Evolutionary conservation across 35 echinoderm and acorn worm genomes (phyloP).

Genomic region (Patiria miniata): DNA sequence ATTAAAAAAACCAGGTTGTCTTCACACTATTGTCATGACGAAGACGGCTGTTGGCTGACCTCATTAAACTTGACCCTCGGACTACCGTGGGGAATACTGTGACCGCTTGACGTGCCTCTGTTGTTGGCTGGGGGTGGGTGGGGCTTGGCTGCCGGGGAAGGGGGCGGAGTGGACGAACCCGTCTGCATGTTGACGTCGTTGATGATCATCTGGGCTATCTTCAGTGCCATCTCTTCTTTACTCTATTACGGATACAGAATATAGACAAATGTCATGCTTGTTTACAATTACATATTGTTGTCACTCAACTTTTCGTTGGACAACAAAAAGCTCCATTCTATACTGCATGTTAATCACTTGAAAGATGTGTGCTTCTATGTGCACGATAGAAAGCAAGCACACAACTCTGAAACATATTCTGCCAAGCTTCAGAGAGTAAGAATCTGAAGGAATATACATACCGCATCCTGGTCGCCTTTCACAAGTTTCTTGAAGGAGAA

Average conservation of each 20-base stretch:
- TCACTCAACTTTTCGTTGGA: no score
- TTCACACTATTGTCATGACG: not conserved
- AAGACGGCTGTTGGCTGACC: slow-evolving; percentile 20
- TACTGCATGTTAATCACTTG: no score
- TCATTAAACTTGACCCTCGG: not conserved
- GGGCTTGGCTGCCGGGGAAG: slow-evolving; percentile 15
- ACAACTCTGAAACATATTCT: no score
- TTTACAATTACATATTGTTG: no score
- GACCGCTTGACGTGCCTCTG: not conserved
- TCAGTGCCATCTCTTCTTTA: slow-evolving; percentile 98
- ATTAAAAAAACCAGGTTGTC: no score
- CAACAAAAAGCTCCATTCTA: no score
- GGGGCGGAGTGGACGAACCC: slow-evolving; percentile 33
- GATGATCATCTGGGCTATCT: slow-evolving; percentile 99
- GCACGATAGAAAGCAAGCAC: no score
- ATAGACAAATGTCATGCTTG: not conserved
- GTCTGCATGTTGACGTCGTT: slow-evolving; percentile 97
- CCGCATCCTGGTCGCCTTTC: slow-evolving; percentile 87
- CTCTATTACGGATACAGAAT: slow-evolving; percentile 33
- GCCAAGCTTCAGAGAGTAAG: no score
- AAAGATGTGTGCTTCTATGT: no score
- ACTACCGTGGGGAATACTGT: not conserved
- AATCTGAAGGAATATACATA: slow-evolving; percentile 34
- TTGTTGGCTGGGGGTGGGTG: not conserved
- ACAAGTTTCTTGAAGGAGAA: slow-evolving; percentile 90